These are phyloP conservation scores for Branchellion lobata DNA, from an alignment of 2,888 invertebrate genomes.

Conservation along the genomic window DNA sequence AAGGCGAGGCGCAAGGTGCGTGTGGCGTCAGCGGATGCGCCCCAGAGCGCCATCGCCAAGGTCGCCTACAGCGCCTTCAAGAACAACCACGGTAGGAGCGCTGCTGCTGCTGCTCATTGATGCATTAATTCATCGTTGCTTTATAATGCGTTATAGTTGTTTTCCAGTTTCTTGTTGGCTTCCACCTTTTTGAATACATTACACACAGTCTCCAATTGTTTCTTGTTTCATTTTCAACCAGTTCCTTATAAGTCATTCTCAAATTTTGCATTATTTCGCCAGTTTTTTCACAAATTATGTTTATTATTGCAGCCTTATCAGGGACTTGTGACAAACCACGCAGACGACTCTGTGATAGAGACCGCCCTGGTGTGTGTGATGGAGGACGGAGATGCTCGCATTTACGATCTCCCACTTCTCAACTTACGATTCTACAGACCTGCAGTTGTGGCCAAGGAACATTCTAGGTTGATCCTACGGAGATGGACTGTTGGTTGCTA, in stretches of 20 bases:
- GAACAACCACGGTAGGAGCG: background rate
- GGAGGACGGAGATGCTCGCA: constrained; percentile 28
- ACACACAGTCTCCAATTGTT: no score
- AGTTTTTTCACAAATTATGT: no score
- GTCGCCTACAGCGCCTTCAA: constrained; percentile 30
- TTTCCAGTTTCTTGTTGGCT: no score
- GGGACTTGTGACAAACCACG: no score
- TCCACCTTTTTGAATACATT: no score
- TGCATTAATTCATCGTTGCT: no score
- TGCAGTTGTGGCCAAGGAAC: constrained; percentile 10
- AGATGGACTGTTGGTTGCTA: background rate
- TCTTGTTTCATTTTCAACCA: no score
- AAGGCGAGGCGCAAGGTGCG: constrained; percentile 34
- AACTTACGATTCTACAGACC: constrained; percentile 15
- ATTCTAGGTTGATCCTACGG: background rate
- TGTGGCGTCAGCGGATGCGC: background rate
- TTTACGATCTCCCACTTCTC: constrained; percentile 28
- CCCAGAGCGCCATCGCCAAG: constrained; percentile 13
- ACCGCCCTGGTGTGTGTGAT: constrained; percentile 36
- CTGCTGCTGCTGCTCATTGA: background rate
- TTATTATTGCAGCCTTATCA: no score
- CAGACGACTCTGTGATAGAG: constrained; percentile 30
- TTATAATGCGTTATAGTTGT: no score
- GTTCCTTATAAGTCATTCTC: no score
- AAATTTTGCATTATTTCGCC: no score